Evolutionary conservation across 1,140 invertebrate species (phyloP), one percentile per base, ranked within the genome.

Genomic region (Pseudomyrmex concolor): DNA sequence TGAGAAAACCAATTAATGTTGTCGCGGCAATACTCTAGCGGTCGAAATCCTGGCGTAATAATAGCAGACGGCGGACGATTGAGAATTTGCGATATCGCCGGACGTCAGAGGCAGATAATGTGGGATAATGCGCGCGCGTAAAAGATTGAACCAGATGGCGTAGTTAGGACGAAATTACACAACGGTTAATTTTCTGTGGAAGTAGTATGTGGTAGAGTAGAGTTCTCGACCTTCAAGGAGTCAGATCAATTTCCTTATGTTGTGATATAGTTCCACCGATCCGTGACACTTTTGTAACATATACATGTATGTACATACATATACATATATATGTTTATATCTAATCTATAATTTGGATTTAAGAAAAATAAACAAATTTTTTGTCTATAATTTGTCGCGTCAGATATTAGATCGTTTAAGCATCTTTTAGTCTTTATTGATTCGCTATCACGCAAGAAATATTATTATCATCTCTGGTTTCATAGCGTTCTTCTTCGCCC

Each of bases 21-120:
- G 10, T 2, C 10, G 10, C 19, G 8, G 8, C 25, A 9, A 22
- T 45, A 57, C 7, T 48, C 15, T 17, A 13, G 19, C n/a, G 48
- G 1, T 19, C 63, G 34, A 67, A 77, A 70, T 78, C 15, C 54
- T 57, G 51, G 19, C 15, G 64, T 22, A 70, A 59, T 78, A 78
- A 78, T 67, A 78, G 43, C 34, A 19, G 2, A 57, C 19, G 34
- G 15, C 59, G 59, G 54, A 57, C 67, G 43, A 70, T 70, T 54
- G 64, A 48, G 64, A 78, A 78, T 78, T 78, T 59, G 66, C 66
- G 76, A 80, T 80, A 70, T 70, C 67, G 54, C 43, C 66, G 54
- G 15, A 80, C 66, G 43, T 80, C 66, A 70, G 54, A 57, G n/a
- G 43, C 43, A 80, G 76, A 80, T 78, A 78, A 78, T 78, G 54